Percentiles rank a stretch among this genome's conserved stretches.
phyloP scores from a whole-genome alignment of 2,113 vertebrate species.

The Peromyscus polionotus region DNA sequence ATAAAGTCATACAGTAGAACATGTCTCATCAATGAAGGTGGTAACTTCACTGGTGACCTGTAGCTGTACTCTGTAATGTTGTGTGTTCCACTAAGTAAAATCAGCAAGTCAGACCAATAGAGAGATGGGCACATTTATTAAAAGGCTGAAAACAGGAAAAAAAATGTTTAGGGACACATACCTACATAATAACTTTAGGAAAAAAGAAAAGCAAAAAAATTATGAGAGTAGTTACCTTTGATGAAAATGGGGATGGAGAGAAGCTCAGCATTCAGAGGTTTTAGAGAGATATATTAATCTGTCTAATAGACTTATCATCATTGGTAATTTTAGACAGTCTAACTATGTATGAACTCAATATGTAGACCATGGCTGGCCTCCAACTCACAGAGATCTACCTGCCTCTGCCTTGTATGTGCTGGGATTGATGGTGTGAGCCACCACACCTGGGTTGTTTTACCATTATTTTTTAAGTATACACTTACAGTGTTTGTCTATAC shows the following conservation, averaged over 20 bases:
- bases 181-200: background rate
- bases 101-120: background rate
- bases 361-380: background rate
- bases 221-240: background rate
- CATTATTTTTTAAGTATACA: slow-evolving; percentile 28
- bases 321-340: background rate
- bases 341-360: background rate
- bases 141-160: background rate
- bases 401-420: background rate
- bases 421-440: background rate
- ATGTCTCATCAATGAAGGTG: background rate
- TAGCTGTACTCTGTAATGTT: fast-evolving
- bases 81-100: background rate
- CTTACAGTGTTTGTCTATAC: background rate
- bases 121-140: background rate
- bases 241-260: too few relatives aligned
- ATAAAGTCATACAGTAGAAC: background rate
- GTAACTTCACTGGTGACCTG: background rate
- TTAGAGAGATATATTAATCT: background rate
- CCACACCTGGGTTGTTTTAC: background rate
- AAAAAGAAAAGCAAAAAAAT: background rate
- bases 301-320: background rate
- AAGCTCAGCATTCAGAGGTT: background rate
- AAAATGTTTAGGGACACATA: background rate
- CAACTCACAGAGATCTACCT: background rate